Conservation (phyloP, 1,140 invertebrate genomes). For the Nilaparvata lugens region DNA sequence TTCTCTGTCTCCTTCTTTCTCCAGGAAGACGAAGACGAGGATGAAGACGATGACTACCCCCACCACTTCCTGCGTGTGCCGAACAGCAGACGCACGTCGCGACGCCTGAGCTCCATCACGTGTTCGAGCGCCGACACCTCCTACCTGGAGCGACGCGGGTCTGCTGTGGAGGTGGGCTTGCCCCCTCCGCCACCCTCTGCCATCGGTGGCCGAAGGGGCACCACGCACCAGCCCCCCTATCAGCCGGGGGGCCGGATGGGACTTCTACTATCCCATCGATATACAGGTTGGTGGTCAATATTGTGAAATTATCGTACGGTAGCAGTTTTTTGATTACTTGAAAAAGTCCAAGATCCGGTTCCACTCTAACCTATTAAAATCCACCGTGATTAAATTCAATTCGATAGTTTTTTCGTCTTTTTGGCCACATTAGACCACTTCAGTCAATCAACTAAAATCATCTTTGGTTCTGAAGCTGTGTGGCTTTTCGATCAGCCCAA, state of each 20-base stretch:
- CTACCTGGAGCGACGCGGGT: conserved; percentile 65
- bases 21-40: conserved; percentile 36
- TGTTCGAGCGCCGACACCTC: conserved; percentile 72
- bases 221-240: conserved; percentile 21
- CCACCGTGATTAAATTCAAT: too few species aligned
- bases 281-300: conserved; percentile 42
- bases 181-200: conserved; percentile 46
- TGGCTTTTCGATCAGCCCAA: too few species aligned
- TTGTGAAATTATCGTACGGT: neutral
- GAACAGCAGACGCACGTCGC: conserved; percentile 37
- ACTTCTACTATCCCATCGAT: conserved; percentile 58
- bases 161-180: conserved; percentile 60
- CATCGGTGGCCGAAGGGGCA: conserved; percentile 23
- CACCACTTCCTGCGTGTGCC: conserved; percentile 25
- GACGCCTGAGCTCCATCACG: conserved; percentile 65
- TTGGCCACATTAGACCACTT: too few species aligned
- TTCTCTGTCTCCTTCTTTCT: conserved; percentile 15
- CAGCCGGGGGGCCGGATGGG: conserved; percentile 39
- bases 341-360: neutral
- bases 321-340: neutral
- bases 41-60: conserved; percentile 33
- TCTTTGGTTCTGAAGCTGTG: too few species aligned
- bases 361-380: neutral
- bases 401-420: too few species aligned
- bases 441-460: too few species aligned